A percentile compares a stretch with the other conserved stretches of the same genome.
Evolutionary conservation across 2,797 vertebrate genomes (phyloP).

Genomic region (Gallinago nigripennis): DNA sequence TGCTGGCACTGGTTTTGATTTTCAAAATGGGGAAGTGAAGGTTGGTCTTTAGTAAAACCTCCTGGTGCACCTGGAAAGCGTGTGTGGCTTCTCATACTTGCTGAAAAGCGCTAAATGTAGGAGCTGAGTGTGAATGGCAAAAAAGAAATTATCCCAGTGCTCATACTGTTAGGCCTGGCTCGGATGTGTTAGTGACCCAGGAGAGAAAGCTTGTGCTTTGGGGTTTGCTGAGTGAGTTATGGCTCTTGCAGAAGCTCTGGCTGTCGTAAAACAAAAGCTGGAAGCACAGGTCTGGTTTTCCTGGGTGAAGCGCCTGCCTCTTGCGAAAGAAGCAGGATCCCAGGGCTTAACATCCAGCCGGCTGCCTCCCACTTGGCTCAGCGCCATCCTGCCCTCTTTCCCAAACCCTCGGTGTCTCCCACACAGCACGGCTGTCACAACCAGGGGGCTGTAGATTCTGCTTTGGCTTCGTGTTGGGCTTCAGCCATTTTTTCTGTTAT

Average conservation of each 20-base stretch:
- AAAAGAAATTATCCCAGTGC: neutral
- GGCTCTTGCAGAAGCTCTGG: neutral
- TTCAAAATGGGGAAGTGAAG: neutral
- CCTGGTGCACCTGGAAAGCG: neutral
- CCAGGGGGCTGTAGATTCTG: neutral
- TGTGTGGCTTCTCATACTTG: neutral
- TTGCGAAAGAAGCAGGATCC: neutral
- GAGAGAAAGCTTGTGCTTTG: neutral
- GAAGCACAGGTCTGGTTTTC: neutral
- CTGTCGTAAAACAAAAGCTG: neutral
- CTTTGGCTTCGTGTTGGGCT: neutral
- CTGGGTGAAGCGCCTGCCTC: neutral
- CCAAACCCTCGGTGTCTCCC: neutral
- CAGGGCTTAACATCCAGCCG: rapidly evolving
- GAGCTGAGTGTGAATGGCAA: neutral
- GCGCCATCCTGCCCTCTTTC: neutral
- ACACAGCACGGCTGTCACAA: rapidly evolving
- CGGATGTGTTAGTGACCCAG: neutral
- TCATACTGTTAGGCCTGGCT: neutral
- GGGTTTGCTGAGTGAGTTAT: rapidly evolving
- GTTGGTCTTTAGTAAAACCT: neutral
- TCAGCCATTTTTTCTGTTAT: neutral
- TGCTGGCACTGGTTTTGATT: neutral
- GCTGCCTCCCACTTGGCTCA: rapidly evolving
- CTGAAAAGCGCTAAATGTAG: neutral